Evolutionary conservation across 1,140 invertebrate genomes (phyloP).

Genomic region (Nylanderia fulva): DNA sequence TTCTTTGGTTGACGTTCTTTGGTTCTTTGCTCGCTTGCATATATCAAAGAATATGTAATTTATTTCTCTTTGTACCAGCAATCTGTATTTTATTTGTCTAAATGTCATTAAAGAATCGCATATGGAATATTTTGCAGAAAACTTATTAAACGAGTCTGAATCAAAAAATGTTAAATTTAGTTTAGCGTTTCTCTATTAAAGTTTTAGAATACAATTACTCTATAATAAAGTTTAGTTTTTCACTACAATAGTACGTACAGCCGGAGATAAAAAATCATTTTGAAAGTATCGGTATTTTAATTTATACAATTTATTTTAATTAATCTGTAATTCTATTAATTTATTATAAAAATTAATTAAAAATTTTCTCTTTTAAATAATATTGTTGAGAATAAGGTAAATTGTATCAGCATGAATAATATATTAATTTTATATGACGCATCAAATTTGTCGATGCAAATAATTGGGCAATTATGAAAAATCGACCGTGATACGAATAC

Average conservation of each 20-base stretch:
- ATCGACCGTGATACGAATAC: not conserved
- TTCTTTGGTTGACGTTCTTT: not conserved
- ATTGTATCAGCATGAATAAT: not conserved
- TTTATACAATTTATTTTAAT: not conserved
- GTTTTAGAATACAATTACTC: not conserved
- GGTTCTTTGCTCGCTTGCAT: not conserved
- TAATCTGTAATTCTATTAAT: not conserved
- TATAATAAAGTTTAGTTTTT: not conserved
- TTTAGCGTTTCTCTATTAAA: not conserved
- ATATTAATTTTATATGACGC: slow-evolving; percentile 14
- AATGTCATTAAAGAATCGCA: slow-evolving; percentile 5
- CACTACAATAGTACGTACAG: not conserved
- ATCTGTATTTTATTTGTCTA: not conserved
- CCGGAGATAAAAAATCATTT: not conserved
- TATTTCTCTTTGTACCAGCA: not conserved
- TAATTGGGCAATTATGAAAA: not conserved
- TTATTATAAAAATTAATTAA: not conserved
- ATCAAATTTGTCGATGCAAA: not conserved
- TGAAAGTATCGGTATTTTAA: not conserved
- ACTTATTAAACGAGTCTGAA: not conserved
- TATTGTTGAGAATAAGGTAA: not conserved
- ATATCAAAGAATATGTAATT: slow-evolving; percentile 16
- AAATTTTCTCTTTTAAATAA: not conserved
- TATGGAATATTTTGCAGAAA: not conserved
- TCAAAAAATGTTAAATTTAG: not conserved